A percentile compares a stretch with the other conserved stretches of the same genome.
These are phyloP conservation scores for Furcifer pardalis DNA, from an alignment of 2,797 vertebrate species.

Conservation along the genomic window DNA sequence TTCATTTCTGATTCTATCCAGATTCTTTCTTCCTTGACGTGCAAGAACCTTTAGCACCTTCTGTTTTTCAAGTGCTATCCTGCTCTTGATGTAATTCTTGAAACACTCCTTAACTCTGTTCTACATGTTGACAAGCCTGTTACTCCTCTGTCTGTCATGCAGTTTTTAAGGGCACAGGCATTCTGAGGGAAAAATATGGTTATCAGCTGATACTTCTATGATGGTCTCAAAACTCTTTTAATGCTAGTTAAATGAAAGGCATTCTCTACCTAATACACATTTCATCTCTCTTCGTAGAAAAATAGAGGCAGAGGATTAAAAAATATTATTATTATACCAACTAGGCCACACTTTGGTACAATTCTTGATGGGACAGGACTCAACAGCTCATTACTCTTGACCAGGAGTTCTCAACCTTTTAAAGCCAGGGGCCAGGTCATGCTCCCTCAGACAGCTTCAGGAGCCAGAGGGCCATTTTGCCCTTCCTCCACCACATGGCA, in stretches of 20 bases:
- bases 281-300: neutral
- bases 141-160: neutral
- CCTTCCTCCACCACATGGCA: too few relatives aligned
- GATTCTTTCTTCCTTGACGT: neutral
- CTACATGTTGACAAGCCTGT: neutral
- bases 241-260: neutral
- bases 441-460: too few relatives aligned
- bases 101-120: neutral
- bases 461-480: too few relatives aligned
- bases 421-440: too few relatives aligned
- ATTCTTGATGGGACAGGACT: neutral
- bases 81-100: conserved; percentile 1
- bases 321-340: neutral
- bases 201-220: neutral
- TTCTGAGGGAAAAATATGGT: neutral
- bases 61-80: neutral
- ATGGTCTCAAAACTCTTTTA: neutral
- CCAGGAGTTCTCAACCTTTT: too few relatives aligned
- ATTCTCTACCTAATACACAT: neutral
- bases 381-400: neutral
- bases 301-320: neutral
- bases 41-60: neutral
- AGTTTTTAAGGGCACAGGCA: conserved; percentile 7
- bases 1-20: neutral
- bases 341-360: neutral